A percentile compares a stretch with the other conserved stretches of the same genome.
phyloP scores from a whole-genome alignment of 2,113 vertebrate species.

The Dipodomys ordii region DNA sequence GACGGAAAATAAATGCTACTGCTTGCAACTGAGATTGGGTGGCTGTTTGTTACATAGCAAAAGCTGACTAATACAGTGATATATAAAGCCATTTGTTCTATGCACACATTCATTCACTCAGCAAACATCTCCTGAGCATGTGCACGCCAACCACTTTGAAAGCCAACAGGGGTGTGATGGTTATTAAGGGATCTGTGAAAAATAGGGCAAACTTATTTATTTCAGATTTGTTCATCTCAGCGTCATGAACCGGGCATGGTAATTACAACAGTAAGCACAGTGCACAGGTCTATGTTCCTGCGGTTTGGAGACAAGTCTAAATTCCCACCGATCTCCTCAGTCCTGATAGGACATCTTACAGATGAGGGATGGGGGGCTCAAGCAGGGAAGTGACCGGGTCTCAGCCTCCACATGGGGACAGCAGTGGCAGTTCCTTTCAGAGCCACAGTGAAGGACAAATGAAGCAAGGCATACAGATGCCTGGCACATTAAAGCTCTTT shows the following conservation, averaged over 20 bases:
- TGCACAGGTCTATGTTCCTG: no score
- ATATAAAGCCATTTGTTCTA: background rate
- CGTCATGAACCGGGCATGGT: background rate
- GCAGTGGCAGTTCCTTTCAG: no score
- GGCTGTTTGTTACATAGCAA: slow-evolving; percentile 41
- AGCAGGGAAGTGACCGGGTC: no score
- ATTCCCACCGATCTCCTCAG: no score
- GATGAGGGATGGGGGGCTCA: no score
- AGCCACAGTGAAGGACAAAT: no score
- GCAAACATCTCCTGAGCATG: background rate
- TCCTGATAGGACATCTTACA: no score
- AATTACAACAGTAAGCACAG: no score
- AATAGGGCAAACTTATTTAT: background rate
- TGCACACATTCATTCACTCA: background rate
- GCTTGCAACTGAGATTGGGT: background rate
- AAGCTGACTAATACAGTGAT: slow-evolving; percentile 35
- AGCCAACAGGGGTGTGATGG: background rate
- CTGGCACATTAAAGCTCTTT: no score
- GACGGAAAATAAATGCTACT: background rate
- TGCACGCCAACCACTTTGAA: background rate
- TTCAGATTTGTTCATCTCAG: slow-evolving; percentile 19
- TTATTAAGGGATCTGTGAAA: background rate
- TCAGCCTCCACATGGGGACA: no score
- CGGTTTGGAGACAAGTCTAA: no score
- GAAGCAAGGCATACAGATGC: no score